Evolutionary conservation across 2,888 invertebrate genomes (phyloP), one percentile per base, ranked within the genome.

Genomic region (Mayetiola destructor): DNA sequence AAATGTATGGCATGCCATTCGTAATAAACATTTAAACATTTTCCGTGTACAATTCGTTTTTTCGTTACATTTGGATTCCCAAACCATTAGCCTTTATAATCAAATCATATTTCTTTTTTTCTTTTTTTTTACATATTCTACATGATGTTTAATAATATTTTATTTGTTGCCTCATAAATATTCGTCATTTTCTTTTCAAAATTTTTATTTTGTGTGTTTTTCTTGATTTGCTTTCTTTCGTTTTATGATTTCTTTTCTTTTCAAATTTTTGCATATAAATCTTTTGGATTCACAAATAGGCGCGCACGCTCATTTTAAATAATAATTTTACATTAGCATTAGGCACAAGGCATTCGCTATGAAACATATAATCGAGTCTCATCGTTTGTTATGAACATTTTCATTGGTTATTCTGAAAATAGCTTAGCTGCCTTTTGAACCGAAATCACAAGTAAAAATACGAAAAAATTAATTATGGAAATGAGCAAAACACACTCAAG

Each of bases 61-160:
- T n/a, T n/a, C n/a, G n/a, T n/a, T n/a, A n/a, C n/a, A n/a, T 48
- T 3, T 42, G 2, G 27, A 14, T 27, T 48, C 42, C 23, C 21
- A 8, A 23, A 14, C 21, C 21, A 42, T 42, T 27, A 48, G 27
- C 48, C 23, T 48, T 48, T 48, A 48, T 48, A 48, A 48, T 48
- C 48, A 27, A 48, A 48, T 48, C 48, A 48, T 27, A 48, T 48
- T 23, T 27, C 23, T 27, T 48, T 48, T 48, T n/a, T n/a, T n/a
- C n/a, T n/a, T n/a, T n/a, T n/a, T n/a, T n/a, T n/a, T n/a, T n/a
- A n/a, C n/a, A n/a, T n/a, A n/a, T n/a, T n/a, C n/a, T 48, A 48
- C 48, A 48, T 48, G n/a, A 48, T 48, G 48, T 27, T 27, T 48
- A 48, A 48, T 48, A 48, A 48, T 48, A 27, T 27, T 48, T 48